Base-by-base conservation (phyloP, 2,888 invertebrate species). In the Geotrupes spiniger region DNA sequence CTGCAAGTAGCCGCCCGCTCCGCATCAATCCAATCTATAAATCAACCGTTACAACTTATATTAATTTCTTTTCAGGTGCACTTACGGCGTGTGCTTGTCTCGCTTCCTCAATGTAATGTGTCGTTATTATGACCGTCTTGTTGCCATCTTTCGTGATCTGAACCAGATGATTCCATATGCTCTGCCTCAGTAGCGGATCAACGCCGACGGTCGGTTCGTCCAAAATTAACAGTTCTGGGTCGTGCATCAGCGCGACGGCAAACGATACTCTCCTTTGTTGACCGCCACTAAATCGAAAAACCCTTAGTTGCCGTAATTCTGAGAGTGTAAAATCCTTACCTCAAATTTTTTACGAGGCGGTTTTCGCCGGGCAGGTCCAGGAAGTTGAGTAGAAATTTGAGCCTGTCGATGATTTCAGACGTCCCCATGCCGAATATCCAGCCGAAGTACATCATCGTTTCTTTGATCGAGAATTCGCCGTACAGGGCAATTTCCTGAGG, bases 51-150 rank as follows among this genome's bases (percentile, higher is more conserved):
- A 6, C 3, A 33, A 33, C 10, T 33, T 33, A 9, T 1, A 33
- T 4, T 8, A 1, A 14, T n/a, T 29, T 11, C 29, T 6, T 29
- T 29, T 26, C n/a, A 6, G 27, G 27, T 26, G 27, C 27, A 29
- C 82, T 82, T 74, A 92, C 92, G 68, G 87, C 82, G 69, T 92
- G 89, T 52, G 92, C 92, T 75, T 92, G 92, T 59, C 91, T 76
- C 12, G 95, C 94, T 75, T 96, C 95, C 72, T 96, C 95, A 52
- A 95, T 94, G 68, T 96, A 96, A 83, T 96, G 91, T 68, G 95
- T 90, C 58, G 90, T 91, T 53, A 90, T 89, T 58, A 90, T 92
- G 60, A 95, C 94, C 12, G 95, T 95, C 73, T 92, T 94, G 72
- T 89, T 87, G 28, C 90, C 89, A 54, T 88, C 87, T 75, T 89